phyloP scores from a whole-genome alignment of 2,888 invertebrate species.

The Meliscaeva auricollis region DNA sequence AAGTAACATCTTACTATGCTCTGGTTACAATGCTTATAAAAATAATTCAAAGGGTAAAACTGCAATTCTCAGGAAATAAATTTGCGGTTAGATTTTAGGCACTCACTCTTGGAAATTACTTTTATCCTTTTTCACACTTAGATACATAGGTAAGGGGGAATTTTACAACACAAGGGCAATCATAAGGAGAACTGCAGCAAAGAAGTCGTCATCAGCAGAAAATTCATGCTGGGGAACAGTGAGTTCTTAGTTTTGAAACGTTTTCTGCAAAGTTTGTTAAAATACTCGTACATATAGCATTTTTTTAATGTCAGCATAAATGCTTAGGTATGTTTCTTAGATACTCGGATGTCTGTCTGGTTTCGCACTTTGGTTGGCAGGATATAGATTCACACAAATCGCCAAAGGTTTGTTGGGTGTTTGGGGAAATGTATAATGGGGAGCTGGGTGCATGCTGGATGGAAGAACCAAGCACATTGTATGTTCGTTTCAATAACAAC shows the following conservation, averaged over 20 bases:
- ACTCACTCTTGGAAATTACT: constrained; percentile 46
- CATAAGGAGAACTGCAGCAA: constrained; percentile 49
- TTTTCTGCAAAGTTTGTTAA: constrained; percentile 58
- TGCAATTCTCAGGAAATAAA: no score
- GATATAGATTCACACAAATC: constrained; percentile 25
- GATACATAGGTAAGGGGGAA: neutral
- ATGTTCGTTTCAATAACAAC: constrained; percentile 35
- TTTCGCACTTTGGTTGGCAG: constrained; percentile 36
- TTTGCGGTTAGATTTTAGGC: neutral
- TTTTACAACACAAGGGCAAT: constrained; percentile 13
- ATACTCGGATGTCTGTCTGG: constrained; percentile 40
- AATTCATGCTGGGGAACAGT: constrained; percentile 49
- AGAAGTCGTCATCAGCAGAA: constrained; percentile 65
- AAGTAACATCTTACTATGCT: no score
- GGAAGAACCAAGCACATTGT: constrained; percentile 3
- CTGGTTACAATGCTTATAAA: no score
- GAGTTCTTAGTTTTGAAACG: constrained; percentile 1
- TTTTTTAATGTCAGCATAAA: constrained; percentile 66
- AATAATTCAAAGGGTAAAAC: no score
- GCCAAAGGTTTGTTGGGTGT: constrained; percentile 21
- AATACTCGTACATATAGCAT: constrained; percentile 26
- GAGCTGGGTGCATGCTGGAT: neutral
- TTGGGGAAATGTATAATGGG: neutral
- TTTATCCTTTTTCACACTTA: constrained; percentile 55
- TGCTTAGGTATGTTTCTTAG: neutral